phyloP scores from a whole-genome alignment of 2,113 vertebrate genomes.

The Macquaria ambigua region DNA sequence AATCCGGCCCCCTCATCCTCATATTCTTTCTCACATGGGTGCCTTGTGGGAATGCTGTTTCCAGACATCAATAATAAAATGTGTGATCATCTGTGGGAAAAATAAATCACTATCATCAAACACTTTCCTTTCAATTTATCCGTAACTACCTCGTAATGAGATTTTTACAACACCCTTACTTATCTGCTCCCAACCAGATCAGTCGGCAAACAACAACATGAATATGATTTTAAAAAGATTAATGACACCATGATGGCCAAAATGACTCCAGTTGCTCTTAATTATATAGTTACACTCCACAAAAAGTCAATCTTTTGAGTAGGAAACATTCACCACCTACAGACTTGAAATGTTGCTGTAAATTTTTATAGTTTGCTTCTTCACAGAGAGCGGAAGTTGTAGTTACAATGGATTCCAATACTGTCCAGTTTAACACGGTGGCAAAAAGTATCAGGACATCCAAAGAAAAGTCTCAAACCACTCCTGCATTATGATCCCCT shows the following conservation, averaged over 20 bases:
- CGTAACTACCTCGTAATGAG: neutral
- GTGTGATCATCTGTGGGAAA: neutral
- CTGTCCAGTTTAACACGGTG: neutral
- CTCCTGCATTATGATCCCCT: neutral
- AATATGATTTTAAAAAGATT: neutral
- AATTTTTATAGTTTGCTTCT: neutral
- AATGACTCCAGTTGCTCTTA: neutral
- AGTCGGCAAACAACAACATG: constrained; percentile 2
- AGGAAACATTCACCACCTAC: neutral
- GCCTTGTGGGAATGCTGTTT: neutral
- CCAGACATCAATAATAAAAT: neutral
- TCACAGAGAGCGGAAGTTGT: neutral
- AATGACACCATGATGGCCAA: neutral
- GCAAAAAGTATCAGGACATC: neutral
- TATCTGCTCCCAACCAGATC: neutral
- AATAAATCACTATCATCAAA: neutral
- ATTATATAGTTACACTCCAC: neutral
- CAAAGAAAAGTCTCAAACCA: neutral
- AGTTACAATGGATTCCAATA: neutral
- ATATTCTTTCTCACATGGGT: neutral
- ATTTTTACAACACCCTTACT: neutral
- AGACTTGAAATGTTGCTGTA: neutral
- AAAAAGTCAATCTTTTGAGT: neutral
- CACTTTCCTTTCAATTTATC: neutral
- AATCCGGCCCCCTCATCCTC: neutral